Conservation (phyloP, 2,797 vertebrate genomes). For the Hafferia zeledoni region DNA sequence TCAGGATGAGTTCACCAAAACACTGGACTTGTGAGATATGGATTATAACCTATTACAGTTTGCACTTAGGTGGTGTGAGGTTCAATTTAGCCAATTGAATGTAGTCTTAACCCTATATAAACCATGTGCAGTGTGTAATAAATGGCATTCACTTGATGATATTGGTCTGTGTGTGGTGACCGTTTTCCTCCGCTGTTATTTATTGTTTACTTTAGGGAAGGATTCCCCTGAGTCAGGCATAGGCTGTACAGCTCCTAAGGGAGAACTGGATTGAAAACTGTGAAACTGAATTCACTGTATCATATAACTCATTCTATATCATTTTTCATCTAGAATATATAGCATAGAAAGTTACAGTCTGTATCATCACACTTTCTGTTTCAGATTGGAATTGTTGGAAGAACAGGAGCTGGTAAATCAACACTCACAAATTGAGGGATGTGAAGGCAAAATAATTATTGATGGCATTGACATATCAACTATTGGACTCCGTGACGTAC, state of each 20-base stretch:
- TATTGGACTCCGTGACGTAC: conserved; percentile 71
- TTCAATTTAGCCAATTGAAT: no score
- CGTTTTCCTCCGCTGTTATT: no score
- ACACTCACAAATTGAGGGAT: conserved; percentile 70
- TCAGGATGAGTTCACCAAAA: no score
- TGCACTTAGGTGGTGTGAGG: no score
- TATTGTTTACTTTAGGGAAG: no score
- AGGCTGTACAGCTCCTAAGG: neutral
- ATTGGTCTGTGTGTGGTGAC: no score
- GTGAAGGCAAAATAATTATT: conserved; percentile 70
- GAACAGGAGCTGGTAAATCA: conserved; percentile 71
- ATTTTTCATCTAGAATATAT: neutral
- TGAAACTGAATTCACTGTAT: neutral
- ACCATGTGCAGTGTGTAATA: no score
- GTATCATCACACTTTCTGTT: neutral
- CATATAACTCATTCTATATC: neutral
- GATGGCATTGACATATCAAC: conserved; percentile 70
- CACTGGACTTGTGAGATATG: no score
- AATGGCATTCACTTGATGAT: no score
- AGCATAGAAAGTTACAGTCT: neutral
- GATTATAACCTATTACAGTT: no score
- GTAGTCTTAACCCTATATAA: no score
- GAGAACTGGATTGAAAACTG: neutral
- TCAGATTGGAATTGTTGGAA: conserved; percentile 73
- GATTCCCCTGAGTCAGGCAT: neutral